Evolutionary conservation across 2,888 invertebrate genomes (phyloP), one percentile per base, ranked within the genome.

Genomic region (Lasioglossum leucozonium): DNA sequence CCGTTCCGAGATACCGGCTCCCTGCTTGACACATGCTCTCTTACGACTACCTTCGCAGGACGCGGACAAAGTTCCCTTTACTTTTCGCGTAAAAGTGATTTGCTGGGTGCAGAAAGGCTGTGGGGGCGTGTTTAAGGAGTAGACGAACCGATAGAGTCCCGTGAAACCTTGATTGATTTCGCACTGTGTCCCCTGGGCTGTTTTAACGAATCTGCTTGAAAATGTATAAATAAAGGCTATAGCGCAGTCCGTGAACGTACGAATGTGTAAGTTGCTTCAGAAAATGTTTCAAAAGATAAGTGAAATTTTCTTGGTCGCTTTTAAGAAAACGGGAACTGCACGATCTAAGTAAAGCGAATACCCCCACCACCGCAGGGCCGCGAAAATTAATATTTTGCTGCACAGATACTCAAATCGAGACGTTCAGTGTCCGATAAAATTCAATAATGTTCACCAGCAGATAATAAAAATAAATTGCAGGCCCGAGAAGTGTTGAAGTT

Each of bases 1-100:
- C 34, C 73, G 72, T n/a, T 55, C 77, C 72, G 81, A 51, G 84
- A 78, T 86, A 73, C 78, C 79, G 58, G 67, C 78, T 40, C 75
- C 65, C 47, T 30, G 37, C 51, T 72, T 77, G 73, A 79, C 73
- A 84, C 44, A 11, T 72, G 72, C 47, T 47, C 34, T 34, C 47
- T 34, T 22, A 34, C 47, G 47, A 47, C 72, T 34, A 11, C 47
- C 11, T 47, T 30, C 47, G 30, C 22, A 47, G 72, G 47, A 72
- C 72, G 34, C 11, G 34, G 42, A 72, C 72, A 72, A 72, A 72
- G 47, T 72, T 30, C 47, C 30, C 72, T 47, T 47, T 72, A 34
- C 47, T 72, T 47, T 72, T 11, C 44, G 34, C 26, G 26, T 47
- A 72, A 72, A 47, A 72, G 47, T 44, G 71, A 44, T 72, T 72